Percentiles rank a stretch among this genome's conserved stretches.
These are phyloP conservation scores for Nasonia vitripennis DNA, from an alignment of 1,140 invertebrate genomes.

Conservation along the genomic window DNA sequence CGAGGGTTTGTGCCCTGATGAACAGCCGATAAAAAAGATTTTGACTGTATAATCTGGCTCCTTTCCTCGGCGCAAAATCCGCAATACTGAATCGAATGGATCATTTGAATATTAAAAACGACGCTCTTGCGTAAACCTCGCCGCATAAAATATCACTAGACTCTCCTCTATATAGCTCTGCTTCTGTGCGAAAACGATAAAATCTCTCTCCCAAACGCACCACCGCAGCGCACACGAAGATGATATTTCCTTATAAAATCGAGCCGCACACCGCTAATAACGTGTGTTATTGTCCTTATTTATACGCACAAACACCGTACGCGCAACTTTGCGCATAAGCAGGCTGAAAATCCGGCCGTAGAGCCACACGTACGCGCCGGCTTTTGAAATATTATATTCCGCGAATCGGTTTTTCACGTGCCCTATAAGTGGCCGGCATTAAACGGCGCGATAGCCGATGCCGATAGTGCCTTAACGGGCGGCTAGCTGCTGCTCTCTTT, in stretches of 20 bases:
- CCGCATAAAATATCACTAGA: background rate
- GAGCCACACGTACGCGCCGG: too few relatives aligned
- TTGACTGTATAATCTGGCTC: background rate
- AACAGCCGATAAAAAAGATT: too few relatives aligned
- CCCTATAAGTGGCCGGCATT: slow-evolving; percentile 59
- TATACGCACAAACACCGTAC: too few relatives aligned
- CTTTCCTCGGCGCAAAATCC: background rate
- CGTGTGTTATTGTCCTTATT: slow-evolving; percentile 11
- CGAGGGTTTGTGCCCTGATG: too few relatives aligned
- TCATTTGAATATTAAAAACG: slow-evolving; percentile 31
- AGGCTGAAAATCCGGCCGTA: slow-evolving; percentile 6
- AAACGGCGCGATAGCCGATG: slow-evolving; percentile 54
- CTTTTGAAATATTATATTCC: slow-evolving; percentile 52
- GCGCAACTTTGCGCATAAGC: slow-evolving; percentile 13
- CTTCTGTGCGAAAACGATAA: background rate
- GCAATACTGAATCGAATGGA: slow-evolving; percentile 15
- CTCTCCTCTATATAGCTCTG: background rate
- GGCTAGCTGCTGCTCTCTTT: slow-evolving; percentile 27
- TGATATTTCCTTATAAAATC: slow-evolving; percentile 18
- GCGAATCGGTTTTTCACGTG: slow-evolving; percentile 56
- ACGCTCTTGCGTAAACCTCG: background rate
- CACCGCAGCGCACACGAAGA: background rate
- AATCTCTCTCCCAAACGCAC: slow-evolving; percentile 3
- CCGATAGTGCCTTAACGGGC: slow-evolving; percentile 58
- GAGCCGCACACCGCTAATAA: background rate